Evolutionary conservation across 2,888 invertebrate genomes (phyloP).

Genomic region (Smittia sp.): DNA sequence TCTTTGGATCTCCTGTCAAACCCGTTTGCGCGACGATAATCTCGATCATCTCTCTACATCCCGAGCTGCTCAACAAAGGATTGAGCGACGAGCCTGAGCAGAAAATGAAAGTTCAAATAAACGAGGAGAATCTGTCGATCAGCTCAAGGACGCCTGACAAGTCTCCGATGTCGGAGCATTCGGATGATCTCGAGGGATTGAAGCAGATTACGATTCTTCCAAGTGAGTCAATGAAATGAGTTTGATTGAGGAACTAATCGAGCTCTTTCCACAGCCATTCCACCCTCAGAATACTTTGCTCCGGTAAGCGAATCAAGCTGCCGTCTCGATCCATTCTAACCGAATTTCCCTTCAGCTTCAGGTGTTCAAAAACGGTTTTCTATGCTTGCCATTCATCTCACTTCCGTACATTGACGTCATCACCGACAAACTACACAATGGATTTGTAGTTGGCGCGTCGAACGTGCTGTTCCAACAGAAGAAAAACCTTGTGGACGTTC

Average conservation of each 20-base stretch:
- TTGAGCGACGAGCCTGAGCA: slow-evolving; percentile 51
- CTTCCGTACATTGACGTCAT: slow-evolving; percentile 24
- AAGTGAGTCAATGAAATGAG: background rate
- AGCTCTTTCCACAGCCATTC: slow-evolving; percentile 16
- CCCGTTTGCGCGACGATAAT: slow-evolving; percentile 82
- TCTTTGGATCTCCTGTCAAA: slow-evolving; percentile 90
- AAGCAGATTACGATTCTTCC: background rate
- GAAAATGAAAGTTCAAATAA: background rate
- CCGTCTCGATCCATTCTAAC: too few species aligned
- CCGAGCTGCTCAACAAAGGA: slow-evolving; percentile 83
- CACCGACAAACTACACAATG: slow-evolving; percentile 29
- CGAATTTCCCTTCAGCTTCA: slow-evolving; percentile 2
- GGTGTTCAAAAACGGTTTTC: slow-evolving; percentile 26
- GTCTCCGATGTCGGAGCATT: background rate
- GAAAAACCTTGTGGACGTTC: slow-evolving; percentile 9
- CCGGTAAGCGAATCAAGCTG: background rate
- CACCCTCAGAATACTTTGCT: slow-evolving; percentile 9
- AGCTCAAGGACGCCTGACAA: background rate
- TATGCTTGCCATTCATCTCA: slow-evolving; percentile 32
- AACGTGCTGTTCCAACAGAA: slow-evolving; percentile 32
- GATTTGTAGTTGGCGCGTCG: slow-evolving; percentile 15
- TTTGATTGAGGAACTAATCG: background rate
- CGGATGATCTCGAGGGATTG: background rate
- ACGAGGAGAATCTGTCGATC: background rate
- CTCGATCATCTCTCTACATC: slow-evolving; percentile 85